Evolutionary conservation across 1,140 invertebrate genomes (phyloP), one percentile per base, ranked within the genome.

Genomic region (Lanistes nyassanus): DNA sequence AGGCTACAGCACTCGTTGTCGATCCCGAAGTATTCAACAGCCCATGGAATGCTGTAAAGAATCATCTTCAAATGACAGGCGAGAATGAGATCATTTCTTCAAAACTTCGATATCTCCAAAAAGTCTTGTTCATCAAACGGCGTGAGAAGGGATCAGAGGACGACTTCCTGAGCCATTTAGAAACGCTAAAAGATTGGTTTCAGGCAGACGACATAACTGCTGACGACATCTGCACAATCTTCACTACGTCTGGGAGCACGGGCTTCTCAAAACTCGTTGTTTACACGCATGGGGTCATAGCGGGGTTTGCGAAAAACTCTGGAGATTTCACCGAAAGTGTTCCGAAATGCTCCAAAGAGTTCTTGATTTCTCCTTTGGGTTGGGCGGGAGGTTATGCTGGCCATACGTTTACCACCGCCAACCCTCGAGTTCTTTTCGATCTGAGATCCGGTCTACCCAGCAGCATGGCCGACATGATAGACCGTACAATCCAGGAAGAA

Each of bases 201-300:
- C 21, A 64, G 21, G 58, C 36, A 19, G 71, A 65, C 29, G 21
- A 51, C 58, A 26, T 65, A 36, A 74, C 36, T 4, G 5, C 36
- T 6, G 42, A 62, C 1, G 58, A 74, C 71, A 42, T 47, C n/a
- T n/a, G 34, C 7, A 9, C 71, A 9, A 42, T 74, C 36, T 74
- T 74, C 31, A 74, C 71, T 11, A 74, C 71, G 13, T 74, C 71
- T 21, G 71, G 71, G 3, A 64, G 53, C 37, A 64, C 71, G 0
- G 71, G 71, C 3, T 74, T 64, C 58, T 62, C 71, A 23, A 74
- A 74, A 29, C 71, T 74, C 0, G 71, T 74, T 19, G 26, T 37
- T 13, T 34, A 64, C 0, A 47, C 71, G 21, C 58, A 74, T n/a
- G 36, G 56, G 5, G 47, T 39, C 16, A 2, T 74, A 16, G 55